Evolutionary conservation across 2,797 vertebrate species (phyloP).

Genomic region (Sus cebifrons): DNA sequence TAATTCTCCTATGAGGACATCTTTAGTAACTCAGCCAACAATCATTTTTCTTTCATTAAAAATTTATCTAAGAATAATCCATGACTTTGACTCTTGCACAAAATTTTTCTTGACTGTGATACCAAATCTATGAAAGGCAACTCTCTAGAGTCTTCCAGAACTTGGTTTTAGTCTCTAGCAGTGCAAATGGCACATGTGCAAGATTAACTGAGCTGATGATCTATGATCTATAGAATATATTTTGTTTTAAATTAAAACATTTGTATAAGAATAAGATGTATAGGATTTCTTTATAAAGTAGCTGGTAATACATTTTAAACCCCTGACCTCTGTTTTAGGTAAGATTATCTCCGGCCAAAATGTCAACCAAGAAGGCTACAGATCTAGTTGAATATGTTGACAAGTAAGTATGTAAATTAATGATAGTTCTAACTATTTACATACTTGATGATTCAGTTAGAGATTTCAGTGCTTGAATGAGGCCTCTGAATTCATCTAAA

Average conservation of each 20-base stretch:
- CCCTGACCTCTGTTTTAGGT: slow-evolving; percentile 82
- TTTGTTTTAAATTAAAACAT: slow-evolving; percentile 61
- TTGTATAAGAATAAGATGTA: slow-evolving; percentile 44
- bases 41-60: not conserved
- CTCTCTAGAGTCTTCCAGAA: not conserved
- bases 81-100: slow-evolving; percentile 49
- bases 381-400: slow-evolving; percentile 84
- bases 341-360: slow-evolving; percentile 82
- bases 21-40: slow-evolving; percentile 38
- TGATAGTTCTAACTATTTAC: slow-evolving; percentile 30
- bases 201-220: not conserved
- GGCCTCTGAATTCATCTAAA: not conserved
- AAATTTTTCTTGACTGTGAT: slow-evolving; percentile 15
- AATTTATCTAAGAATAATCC: slow-evolving; percentile 66
- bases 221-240: not conserved
- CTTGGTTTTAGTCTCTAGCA: slow-evolving; percentile 35
- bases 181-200: not conserved
- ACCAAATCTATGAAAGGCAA: not conserved
- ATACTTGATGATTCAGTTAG: not conserved
- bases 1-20: slow-evolving; percentile 36
- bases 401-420: slow-evolving; percentile 86
- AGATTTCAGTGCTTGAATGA: slow-evolving; percentile 1
- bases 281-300: slow-evolving; percentile 25
- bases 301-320: slow-evolving; percentile 67
- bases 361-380: slow-evolving; percentile 86